Evolutionary conservation across 37 sponge, comb jelly and placozoan genomes (phyloP).

Genomic region (Bolinopsis microptera): DNA sequence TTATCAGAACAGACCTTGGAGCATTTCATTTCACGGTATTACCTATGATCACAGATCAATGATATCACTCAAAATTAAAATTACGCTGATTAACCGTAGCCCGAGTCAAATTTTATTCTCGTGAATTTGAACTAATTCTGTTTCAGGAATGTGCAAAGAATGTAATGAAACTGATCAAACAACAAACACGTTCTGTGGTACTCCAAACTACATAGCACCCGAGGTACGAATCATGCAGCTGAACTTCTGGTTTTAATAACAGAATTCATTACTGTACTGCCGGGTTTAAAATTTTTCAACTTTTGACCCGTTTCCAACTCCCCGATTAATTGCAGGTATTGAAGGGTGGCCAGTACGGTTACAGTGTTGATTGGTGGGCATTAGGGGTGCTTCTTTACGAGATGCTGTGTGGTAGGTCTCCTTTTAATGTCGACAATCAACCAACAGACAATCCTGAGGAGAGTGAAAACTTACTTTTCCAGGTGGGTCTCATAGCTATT

Average conservation of each 20-base stretch:
- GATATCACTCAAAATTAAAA: too few relatives aligned
- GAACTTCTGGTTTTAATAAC: conserved; percentile 53
- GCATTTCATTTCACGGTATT: too few relatives aligned
- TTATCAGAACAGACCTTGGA: too few relatives aligned
- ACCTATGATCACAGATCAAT: too few relatives aligned
- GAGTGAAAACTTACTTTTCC: conserved; percentile 95
- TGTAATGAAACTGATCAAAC: conserved; percentile 79
- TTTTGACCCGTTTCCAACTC: neutral
- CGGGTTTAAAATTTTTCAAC: neutral
- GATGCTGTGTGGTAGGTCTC: conserved; percentile 94
- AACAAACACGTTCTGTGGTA: conserved; percentile 97
- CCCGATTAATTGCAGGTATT: conserved; percentile 6
- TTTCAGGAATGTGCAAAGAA: conserved; percentile 86
- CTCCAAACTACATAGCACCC: conserved; percentile 98
- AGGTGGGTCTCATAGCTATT: conserved; percentile 68
- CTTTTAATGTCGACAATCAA: conserved; percentile 84
- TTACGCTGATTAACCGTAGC: too few relatives aligned
- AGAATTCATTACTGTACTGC: neutral
- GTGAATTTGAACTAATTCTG: too few relatives aligned
- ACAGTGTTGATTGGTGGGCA: conserved; percentile 99
- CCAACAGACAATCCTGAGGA: conserved; percentile 90
- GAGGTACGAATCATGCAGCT: conserved; percentile 86
- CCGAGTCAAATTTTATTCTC: too few relatives aligned
- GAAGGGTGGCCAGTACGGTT: conserved; percentile 65
- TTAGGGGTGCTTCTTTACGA: conserved; percentile 94